Percentiles rank a stretch among this genome's conserved stretches.
Conservation (phyloP, 2,113 vertebrate genomes). For the Cyanocitta stelleri region DNA sequence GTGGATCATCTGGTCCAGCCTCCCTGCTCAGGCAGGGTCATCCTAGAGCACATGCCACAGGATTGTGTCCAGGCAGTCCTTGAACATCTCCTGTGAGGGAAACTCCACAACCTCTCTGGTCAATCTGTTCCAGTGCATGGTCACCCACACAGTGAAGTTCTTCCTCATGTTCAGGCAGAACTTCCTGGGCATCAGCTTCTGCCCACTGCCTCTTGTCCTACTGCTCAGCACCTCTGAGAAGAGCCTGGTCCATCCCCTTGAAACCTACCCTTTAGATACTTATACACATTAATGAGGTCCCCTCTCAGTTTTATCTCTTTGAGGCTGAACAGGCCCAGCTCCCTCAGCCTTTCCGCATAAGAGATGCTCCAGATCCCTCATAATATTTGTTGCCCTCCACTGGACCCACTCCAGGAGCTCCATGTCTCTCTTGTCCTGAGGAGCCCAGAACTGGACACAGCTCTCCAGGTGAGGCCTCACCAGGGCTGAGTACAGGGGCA, state of each 20-base stretch:
- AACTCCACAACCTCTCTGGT: rapidly evolving
- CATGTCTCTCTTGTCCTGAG: not conserved
- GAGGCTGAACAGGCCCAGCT: not conserved
- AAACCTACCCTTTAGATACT: not conserved
- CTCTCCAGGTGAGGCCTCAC: too few species aligned
- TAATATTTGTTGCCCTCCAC: rapidly evolving
- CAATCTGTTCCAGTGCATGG: rapidly evolving
- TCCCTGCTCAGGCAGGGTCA: not conserved
- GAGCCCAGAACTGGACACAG: not conserved
- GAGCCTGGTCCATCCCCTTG: not conserved
- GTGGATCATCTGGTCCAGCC: not conserved
- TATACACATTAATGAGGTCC: not conserved
- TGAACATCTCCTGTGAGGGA: not conserved
- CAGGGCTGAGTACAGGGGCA: not conserved
- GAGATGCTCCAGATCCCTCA: not conserved
- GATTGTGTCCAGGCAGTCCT: not conserved
- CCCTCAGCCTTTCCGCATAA: rapidly evolving
- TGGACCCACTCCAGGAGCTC: not conserved
- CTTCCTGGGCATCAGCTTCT: not conserved
- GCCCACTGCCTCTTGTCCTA: not conserved
- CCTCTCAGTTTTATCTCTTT: not conserved
- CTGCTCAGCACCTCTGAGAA: not conserved
- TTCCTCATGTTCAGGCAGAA: not conserved
- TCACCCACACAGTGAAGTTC: not conserved
- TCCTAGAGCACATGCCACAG: rapidly evolving